phyloP scores from a whole-genome alignment of 2,797 vertebrate genomes.

The Anas capensis region DNA sequence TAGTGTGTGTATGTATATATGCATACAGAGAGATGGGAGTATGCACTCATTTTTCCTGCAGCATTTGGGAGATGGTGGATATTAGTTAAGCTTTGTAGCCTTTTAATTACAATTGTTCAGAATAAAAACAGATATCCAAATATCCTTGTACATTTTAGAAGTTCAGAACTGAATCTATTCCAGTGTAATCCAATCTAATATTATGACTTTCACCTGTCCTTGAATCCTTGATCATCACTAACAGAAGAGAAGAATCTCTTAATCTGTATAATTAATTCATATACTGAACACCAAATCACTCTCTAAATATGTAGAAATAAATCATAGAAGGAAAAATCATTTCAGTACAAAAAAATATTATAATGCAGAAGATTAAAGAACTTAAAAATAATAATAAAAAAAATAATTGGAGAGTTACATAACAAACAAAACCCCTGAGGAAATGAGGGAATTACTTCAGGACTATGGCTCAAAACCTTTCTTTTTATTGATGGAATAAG shows the following conservation, averaged over 20 bases:
- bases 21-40: not conserved
- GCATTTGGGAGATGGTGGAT: not conserved
- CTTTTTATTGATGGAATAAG: not conserved
- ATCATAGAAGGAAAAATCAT: not conserved
- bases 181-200: not conserved
- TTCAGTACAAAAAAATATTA: not conserved
- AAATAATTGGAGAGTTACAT: not conserved
- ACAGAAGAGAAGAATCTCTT: not conserved
- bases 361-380: not conserved
- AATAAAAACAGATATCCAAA: not conserved
- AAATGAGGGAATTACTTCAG: not conserved
- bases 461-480: not conserved
- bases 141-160: not conserved
- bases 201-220: not conserved
- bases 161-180: not conserved
- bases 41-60: not conserved
- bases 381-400: not conserved
- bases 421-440: not conserved
- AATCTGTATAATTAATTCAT: not conserved
- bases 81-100: not conserved
- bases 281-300: not conserved
- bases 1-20: not conserved
- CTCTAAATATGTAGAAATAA: not conserved
- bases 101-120: not conserved
- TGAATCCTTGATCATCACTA: not conserved